Base-by-base conservation (phyloP, 1,140 invertebrate genomes). In the Bradysia coprophila region DNA sequence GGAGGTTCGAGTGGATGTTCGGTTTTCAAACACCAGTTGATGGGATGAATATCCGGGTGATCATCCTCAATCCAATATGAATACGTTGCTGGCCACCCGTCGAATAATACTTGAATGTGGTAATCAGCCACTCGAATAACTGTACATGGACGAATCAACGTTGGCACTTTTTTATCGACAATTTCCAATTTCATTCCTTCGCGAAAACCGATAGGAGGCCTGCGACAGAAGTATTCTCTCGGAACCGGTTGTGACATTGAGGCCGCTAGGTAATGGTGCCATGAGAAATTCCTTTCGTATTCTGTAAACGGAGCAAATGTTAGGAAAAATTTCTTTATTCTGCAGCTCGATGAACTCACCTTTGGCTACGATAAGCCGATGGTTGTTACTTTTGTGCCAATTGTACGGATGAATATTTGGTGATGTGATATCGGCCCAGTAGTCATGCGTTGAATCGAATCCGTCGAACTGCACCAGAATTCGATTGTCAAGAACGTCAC, bases 391-490 rank as follows among this genome's bases (percentile, higher is more conserved):
- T 50, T 83, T 72, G 55, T 89, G 92, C 87, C 88, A 94, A 39
- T 89, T 86, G 11, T 93, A 78, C 4, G 89, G 88, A 69, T 93
- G 89, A 42, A 96, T 91, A 54, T 89, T 88, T 1, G 89, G 88
- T 1, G 88, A 93, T 24, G 74, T 77, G 0, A 81, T 75, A 53
- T 91, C 80, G 37, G 84, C 76, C 91, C 91, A 96, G 21, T 89
- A 92, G 65, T 96, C 91, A 58, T 92, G 95, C 48, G 81, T 76
- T 53, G 87, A 80, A 53, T 89, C 81, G 89, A 90, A 95, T 48
- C 84, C 86, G 68, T 95, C 91, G 65, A 95, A 96, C 61, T 92
- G 90, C 38, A 97, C 76, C 2, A 92, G 73, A 51, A 96, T 74
- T 22, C 88, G 66, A 48, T 79, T 76, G 48, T 87, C 81, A 62